Base-by-base conservation (phyloP, 2,888 invertebrate genomes). In the Yponomeuta malinellus region DNA sequence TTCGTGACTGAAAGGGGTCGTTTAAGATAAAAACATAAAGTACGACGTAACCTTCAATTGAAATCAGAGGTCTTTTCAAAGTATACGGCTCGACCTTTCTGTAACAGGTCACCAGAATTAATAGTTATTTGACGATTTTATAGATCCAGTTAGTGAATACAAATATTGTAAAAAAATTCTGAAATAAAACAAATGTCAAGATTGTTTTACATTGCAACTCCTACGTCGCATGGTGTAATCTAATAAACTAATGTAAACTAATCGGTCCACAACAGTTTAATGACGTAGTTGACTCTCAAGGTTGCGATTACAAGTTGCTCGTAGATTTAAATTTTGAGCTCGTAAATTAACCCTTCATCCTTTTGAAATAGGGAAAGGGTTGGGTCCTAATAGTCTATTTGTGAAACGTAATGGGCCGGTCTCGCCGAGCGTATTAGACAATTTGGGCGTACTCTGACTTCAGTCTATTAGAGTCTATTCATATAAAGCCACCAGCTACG, bases 261-360 rank as follows among this genome's bases (percentile, higher is more conserved):
- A 43, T 43, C 43, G 68, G 29, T 70, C 63, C 68, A 70, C 68
- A 72, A 63, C 72, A 63, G 64, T 68, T 72, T 70, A 68, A 72
- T 43, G 67, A 63, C 70, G 84, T 81, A 89, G 85, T 88, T 88
- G 88, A 88, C 88, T 86, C 87, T 83, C 79, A 84, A 73, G 85
- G 86, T 85, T 85, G 83, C 85, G 83, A 87, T 90, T 88, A 87
- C 87, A 89, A 90, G 87, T 89, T 88, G 85, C 83, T 83, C 86
- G 88, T 90, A 90, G 89, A 91, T 91, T 91, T 90, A 92, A 90
- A 90, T 92, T 90, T 90, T 89, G 87, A 89, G 90, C 89, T 89
- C 89, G 83, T 91, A 92, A 91, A 90, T 90, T 92, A 90, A 90
- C 90, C 91, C 90, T 88, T 87, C 90, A 88, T 89, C 90, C 91